Percentiles rank a stretch among this genome's conserved stretches.
Conservation (phyloP, 2,888 invertebrate species). For the Athripsodes cinereus region DNA sequence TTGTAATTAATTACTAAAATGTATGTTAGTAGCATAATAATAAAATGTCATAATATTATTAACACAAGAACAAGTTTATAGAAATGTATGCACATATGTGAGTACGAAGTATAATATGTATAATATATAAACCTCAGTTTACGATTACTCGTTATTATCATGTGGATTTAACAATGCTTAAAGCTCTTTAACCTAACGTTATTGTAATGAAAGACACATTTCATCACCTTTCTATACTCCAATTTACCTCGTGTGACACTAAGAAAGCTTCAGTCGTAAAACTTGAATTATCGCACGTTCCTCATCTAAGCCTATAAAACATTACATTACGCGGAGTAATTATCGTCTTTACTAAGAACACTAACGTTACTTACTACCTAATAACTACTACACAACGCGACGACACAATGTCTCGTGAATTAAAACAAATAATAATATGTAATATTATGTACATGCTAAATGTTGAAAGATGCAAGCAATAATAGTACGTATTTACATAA, state of each 20-base stretch:
- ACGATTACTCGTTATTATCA: not conserved
- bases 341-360: not conserved
- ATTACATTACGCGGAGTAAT: not conserved
- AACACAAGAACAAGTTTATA: too few relatives aligned
- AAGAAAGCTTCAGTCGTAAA: not conserved
- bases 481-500: too few relatives aligned
- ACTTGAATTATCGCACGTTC: not conserved
- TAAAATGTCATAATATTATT: too few relatives aligned
- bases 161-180: not conserved
- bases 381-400: not conserved
- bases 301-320: not conserved
- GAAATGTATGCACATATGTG: too few relatives aligned
- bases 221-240: not conserved
- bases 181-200: not conserved
- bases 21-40: too few relatives aligned
- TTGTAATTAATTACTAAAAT: too few relatives aligned
- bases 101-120: too few relatives aligned
- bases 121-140: not conserved
- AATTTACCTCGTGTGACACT: not conserved
- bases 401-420: too few relatives aligned
- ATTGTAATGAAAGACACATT: conserved; percentile 1
- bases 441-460: too few relatives aligned
- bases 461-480: too few relatives aligned
- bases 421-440: too few relatives aligned
- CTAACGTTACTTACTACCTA: not conserved